These are phyloP conservation scores for Sipha flava DNA, from an alignment of 1,140 invertebrate genomes.

Conservation along the genomic window DNA sequence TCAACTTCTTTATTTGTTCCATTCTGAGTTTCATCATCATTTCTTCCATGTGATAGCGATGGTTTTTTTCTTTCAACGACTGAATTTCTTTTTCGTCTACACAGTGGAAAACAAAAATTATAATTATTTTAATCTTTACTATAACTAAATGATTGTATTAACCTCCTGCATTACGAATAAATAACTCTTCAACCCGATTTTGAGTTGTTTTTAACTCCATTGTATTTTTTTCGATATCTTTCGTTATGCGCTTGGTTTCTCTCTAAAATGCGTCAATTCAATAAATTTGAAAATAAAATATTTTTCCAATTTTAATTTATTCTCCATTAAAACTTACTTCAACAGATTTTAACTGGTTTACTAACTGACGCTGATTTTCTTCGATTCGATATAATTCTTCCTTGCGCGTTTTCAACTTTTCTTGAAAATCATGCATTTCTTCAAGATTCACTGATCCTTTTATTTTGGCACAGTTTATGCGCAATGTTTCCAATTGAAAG, in stretches of 20 bases:
- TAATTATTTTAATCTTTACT: neutral
- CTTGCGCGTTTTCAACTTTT: neutral
- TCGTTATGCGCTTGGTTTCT: neutral
- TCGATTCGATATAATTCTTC: neutral
- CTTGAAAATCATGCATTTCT: neutral
- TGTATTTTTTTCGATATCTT: neutral
- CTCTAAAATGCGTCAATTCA: neutral
- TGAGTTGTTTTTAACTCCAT: neutral
- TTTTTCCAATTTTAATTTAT: neutral
- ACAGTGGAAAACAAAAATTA: neutral
- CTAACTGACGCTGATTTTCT: neutral
- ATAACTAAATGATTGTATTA: neutral
- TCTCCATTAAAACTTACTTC: neutral
- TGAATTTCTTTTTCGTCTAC: slow-evolving; percentile 49
- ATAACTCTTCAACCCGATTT: neutral
- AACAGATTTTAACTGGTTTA: neutral
- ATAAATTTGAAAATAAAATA: neutral
- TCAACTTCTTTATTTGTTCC: slow-evolving; percentile 49
- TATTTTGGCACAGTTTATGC: neutral
- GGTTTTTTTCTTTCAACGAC: slow-evolving; percentile 43
- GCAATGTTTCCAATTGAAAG: neutral
- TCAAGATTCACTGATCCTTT: neutral
- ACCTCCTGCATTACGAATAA: neutral
- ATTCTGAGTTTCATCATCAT: slow-evolving; percentile 53
- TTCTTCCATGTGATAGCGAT: slow-evolving; percentile 54